Base-by-base conservation (phyloP, 2,797 vertebrate genomes). In the Syngnathus rostellatus region DNA sequence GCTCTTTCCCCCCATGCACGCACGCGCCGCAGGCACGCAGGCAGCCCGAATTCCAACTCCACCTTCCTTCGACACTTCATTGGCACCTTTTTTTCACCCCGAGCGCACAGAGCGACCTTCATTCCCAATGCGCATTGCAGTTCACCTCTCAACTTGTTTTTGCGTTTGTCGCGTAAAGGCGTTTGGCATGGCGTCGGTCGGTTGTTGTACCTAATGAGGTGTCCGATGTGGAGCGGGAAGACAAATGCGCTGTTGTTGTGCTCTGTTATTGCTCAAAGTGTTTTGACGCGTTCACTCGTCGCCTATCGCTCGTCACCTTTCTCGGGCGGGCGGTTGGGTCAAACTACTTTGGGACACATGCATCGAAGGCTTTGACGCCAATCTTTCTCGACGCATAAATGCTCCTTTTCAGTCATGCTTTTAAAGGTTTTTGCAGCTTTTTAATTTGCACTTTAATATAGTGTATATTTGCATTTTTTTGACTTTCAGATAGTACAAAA, bases 241-340 rank as follows among this genome's bases (percentile, higher is more conserved):
- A 77, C 67, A 81, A 77, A 81, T 74, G 68, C 77, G 69, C 70
- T 53, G 60, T 19, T 12, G 40, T 37, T 25, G 3, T 6, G 10
- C 62, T 65, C 69, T 74, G 68, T 80, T 72, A 68, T 81, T 76
- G 84, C 85, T 85, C 85, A 89, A 83, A 88, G 79, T 79, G 65
- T 37, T 57, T 57, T 58, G 51, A 58, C 63, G 79, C 81, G 70
- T 70, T 88, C 78, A 82, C 72, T 83, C 85, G 59, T 82, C 83
- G 75, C 72, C 75, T 67, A 69, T 21, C 19, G 38, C 19, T 61
- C 51, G 70, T 70, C 21, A 40, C 48, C 75, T 78, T 76, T 77
- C 46, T 68, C 72, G 17, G 65, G 31, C 31, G 31, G 23, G 1
- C 23, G 23, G 23, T 23, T 23, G 23, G 68, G 72, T 68, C 81